These are phyloP conservation scores for Smutsia temminckii DNA, from an alignment of 2,797 vertebrate species.

Conservation along the genomic window DNA sequence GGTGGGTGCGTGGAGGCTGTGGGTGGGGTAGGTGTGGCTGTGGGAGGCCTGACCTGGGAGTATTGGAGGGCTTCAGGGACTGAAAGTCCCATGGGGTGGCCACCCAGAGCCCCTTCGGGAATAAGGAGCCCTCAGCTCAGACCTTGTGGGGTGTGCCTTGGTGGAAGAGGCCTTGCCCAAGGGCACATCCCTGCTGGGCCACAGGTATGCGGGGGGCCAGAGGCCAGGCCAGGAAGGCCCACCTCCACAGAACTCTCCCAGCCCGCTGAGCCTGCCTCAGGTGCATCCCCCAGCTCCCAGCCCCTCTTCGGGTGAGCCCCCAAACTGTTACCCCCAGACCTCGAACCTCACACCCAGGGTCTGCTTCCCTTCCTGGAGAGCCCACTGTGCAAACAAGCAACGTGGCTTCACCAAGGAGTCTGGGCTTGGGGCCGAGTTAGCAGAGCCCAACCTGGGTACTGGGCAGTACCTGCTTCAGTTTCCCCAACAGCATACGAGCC, in stretches of 20 bases:
- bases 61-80: background rate
- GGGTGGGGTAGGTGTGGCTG: background rate
- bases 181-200: background rate
- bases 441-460: background rate
- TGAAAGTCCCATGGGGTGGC: no score
- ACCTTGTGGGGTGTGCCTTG: rapidly evolving
- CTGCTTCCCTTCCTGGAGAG: background rate
- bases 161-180: background rate
- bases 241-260: no score
- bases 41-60: background rate
- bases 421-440: rapidly evolving
- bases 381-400: rapidly evolving
- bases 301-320: no score
- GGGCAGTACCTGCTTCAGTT: background rate
- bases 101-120: rapidly evolving
- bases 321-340: background rate
- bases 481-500: background rate
- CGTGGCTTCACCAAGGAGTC: background rate
- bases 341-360: no score
- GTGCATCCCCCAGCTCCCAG: no score
- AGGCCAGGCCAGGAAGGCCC: no score
- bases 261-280: no score
- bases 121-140: background rate
- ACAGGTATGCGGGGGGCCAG: no score
- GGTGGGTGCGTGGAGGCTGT: rapidly evolving